These are phyloP conservation scores for Tryphoninae sp. DNA, from an alignment of 2,888 invertebrate species.

Conservation along the genomic window DNA sequence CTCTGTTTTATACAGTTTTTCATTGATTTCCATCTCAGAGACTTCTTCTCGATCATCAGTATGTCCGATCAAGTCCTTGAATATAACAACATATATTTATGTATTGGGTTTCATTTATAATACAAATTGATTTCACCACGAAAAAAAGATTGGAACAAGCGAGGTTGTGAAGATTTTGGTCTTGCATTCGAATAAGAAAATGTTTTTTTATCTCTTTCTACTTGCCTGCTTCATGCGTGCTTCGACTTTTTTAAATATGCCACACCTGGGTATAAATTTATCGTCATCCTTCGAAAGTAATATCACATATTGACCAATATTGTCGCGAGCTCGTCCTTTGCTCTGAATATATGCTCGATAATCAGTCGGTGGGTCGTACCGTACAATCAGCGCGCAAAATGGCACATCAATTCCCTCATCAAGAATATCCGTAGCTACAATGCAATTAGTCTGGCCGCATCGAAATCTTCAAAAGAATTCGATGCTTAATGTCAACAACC, in stretches of 20 bases:
- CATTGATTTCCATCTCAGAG: slow-evolving; percentile 82
- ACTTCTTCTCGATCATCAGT: slow-evolving; percentile 83
- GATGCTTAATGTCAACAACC: background rate
- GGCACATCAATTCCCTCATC: slow-evolving; percentile 96
- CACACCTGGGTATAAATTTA: slow-evolving; percentile 79
- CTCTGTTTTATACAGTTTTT: slow-evolving; percentile 83
- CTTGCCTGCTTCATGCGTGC: slow-evolving; percentile 82
- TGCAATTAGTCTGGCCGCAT: slow-evolving; percentile 84
- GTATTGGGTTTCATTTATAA: background rate
- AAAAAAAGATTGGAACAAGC: background rate
- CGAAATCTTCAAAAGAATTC: slow-evolving; percentile 81
- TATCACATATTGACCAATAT: slow-evolving; percentile 84
- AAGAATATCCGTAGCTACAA: slow-evolving; percentile 90
- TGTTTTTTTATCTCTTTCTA: background rate
- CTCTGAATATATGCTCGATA: slow-evolving; percentile 94
- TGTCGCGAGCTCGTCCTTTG: slow-evolving; percentile 92
- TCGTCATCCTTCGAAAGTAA: slow-evolving; percentile 81
- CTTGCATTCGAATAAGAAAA: background rate
- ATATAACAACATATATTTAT: slow-evolving; percentile 39
- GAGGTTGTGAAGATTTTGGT: background rate
- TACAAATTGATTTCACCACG: background rate
- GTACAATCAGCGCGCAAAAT: slow-evolving; percentile 90
- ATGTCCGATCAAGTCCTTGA: slow-evolving; percentile 84
- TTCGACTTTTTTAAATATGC: slow-evolving; percentile 83
- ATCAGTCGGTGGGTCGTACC: slow-evolving; percentile 87